Evolutionary conservation across 2,888 invertebrate species (phyloP), one percentile per base, ranked within the genome.

Genomic region (Therioaphis trifolii): DNA sequence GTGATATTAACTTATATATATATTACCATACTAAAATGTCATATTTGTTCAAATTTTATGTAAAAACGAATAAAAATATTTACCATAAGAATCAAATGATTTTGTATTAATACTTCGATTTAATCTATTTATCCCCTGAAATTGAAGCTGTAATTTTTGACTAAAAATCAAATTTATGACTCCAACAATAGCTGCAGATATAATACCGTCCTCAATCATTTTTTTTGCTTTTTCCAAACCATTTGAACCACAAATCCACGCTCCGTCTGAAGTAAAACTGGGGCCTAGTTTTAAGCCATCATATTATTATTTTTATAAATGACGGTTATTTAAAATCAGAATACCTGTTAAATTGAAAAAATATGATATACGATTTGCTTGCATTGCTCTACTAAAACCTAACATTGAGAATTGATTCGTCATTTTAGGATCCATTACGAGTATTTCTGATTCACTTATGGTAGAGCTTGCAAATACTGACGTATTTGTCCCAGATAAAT

Each of bases 231-330:
- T 89, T 86, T 92, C 90, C 21, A 93, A 86, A 24, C 91, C 91
- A 84, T 93, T 89, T 69, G 92, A 88, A 77, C 92, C 92, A 68
- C 92, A 92, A 0, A 92, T 91, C 89, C 93, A 93, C 46, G 92
- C 92, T 58, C 92, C 91, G 87, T 93, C 93, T 80, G 92, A 90
- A 0, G 91, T 89, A 87, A 91, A 92, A 87, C 90, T 90, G n/a
- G 89, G 89, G 87, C 91, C 92, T 90, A 14, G n/a, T n/a, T n/a
- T n/a, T n/a, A n/a, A n/a, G n/a, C n/a, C n/a, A n/a, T n/a, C n/a
- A n/a, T n/a, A n/a, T n/a, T n/a, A n/a, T n/a, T n/a, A n/a, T n/a
- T n/a, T n/a, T n/a, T n/a, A n/a, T n/a, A n/a, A n/a, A n/a, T n/a
- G n/a, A n/a, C n/a, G n/a, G n/a, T n/a, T n/a, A n/a, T n/a, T n/a